These are phyloP conservation scores for Hypothenemus hampei DNA, from an alignment of 1,140 invertebrate species.

Conservation along the genomic window DNA sequence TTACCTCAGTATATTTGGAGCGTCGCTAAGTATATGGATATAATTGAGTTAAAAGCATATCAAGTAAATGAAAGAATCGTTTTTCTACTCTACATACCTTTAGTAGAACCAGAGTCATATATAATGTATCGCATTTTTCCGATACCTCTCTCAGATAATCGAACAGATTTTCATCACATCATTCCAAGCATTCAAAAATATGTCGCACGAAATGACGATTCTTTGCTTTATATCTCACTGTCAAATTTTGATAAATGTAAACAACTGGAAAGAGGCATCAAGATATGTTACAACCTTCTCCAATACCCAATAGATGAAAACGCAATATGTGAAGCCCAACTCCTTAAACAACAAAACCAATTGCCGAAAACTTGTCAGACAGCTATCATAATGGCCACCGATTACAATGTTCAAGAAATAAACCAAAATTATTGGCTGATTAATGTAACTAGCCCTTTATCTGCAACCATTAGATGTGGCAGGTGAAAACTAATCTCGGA, in stretches of 20 bases:
- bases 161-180: conserved; percentile 10
- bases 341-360: not conserved
- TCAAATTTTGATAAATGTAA: conserved; percentile 1
- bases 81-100: conserved; percentile 3
- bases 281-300: conserved; percentile 14
- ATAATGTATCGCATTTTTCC: not conserved
- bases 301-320: conserved; percentile 16
- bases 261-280: not conserved
- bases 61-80: conserved; percentile 1
- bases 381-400: conserved; percentile 1
- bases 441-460: conserved; percentile 3
- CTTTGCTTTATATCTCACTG: not conserved
- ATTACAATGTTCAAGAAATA: conserved; percentile 24
- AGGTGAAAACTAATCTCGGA: not conserved
- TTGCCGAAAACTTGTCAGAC: conserved; percentile 9
- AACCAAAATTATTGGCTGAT: conserved; percentile 18
- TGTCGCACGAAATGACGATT: conserved; percentile 6
- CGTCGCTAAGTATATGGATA: conserved; percentile 17
- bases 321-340: conserved; percentile 15
- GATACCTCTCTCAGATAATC: conserved; percentile 3
- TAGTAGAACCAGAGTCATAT: not conserved
- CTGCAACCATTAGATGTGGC: conserved; percentile 16
- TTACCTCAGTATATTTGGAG: conserved; percentile 3
- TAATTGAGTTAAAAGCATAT: conserved; percentile 26
- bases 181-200: conserved; percentile 8